These are phyloP conservation scores for Rhinolophus ferrumequinum DNA, from an alignment of 2,113 vertebrate species.

Conservation along the genomic window DNA sequence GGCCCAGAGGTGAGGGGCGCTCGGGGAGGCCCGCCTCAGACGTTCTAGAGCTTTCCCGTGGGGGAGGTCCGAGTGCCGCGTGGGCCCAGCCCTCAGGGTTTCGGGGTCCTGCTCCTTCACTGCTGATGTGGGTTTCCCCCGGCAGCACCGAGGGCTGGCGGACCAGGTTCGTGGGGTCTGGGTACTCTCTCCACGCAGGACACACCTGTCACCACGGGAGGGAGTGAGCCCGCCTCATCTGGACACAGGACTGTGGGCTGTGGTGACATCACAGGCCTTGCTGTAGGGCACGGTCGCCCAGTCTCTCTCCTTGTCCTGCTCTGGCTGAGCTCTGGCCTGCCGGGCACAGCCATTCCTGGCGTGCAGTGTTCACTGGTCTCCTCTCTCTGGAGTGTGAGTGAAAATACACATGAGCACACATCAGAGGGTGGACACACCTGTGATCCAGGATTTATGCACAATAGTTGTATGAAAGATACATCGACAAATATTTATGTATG, in stretches of 20 bases:
- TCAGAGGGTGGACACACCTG: too few relatives aligned
- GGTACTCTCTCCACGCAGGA: background rate
- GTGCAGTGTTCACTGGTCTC: too few relatives aligned
- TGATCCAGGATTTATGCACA: too few relatives aligned
- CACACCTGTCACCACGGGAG: background rate
- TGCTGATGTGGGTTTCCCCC: too few relatives aligned
- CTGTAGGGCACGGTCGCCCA: background rate
- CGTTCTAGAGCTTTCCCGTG: background rate
- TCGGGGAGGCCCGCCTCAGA: background rate
- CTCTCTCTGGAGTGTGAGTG: too few relatives aligned
- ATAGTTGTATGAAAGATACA: too few relatives aligned
- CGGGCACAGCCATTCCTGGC: too few relatives aligned
- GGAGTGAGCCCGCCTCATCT: background rate
- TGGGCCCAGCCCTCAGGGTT: background rate
- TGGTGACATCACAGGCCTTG: background rate
- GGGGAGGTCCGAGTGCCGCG: background rate
- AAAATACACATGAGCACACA: too few relatives aligned
- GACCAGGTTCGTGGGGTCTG: background rate
- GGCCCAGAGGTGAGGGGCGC: background rate
- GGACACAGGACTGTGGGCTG: background rate
- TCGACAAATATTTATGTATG: too few relatives aligned
- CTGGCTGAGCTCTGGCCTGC: too few relatives aligned
- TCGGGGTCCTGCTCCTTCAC: background rate
- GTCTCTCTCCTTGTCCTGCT: too few relatives aligned
- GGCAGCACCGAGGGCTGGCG: background rate